These are phyloP conservation scores for Epinephelus awoara DNA, from an alignment of 2,797 vertebrate genomes.

Conservation along the genomic window DNA sequence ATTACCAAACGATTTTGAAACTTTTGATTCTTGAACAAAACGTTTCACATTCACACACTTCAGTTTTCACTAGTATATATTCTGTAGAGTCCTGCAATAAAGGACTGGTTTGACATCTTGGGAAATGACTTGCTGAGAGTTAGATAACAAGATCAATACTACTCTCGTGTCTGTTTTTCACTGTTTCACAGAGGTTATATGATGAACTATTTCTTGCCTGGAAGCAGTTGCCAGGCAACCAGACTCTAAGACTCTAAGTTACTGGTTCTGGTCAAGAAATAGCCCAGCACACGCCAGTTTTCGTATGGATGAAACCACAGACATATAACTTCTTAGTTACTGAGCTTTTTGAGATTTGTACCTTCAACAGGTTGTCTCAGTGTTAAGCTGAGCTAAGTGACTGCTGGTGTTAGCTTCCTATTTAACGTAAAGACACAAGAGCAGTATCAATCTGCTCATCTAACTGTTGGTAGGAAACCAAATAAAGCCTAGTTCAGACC, in stretches of 20 bases:
- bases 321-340: background rate
- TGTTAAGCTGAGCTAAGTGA: background rate
- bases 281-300: background rate
- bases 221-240: background rate
- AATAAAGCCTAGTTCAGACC: background rate
- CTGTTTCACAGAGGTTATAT: background rate
- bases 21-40: background rate
- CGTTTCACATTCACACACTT: background rate
- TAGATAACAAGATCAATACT: background rate
- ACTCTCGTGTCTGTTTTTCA: background rate
- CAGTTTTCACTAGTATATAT: background rate
- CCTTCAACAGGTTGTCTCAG: background rate
- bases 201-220: background rate
- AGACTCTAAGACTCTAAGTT: background rate
- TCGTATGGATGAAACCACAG: background rate
- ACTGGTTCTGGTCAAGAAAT: background rate
- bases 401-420: background rate
- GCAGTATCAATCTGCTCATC: background rate
- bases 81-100: no score
- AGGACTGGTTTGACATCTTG: background rate
- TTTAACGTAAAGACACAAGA: background rate
- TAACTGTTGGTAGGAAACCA: no score
- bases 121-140: conserved; percentile 3
- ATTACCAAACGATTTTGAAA: background rate
- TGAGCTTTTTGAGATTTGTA: background rate